Conservation (phyloP, 2,888 invertebrate species). For the Embidobia sp. region DNA sequence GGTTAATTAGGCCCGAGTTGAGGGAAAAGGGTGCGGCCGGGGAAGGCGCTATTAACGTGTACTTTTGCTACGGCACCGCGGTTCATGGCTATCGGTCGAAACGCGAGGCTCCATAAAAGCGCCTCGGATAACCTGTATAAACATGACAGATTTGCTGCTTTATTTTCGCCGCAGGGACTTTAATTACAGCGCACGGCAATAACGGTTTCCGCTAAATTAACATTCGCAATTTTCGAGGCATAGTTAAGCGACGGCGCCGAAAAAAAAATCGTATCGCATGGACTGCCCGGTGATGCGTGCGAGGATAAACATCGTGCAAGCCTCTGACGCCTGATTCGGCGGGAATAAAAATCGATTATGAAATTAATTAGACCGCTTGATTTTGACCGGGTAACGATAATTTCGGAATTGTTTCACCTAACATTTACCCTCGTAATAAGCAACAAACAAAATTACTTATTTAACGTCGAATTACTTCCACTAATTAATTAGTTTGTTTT, state of each 20-base stretch:
- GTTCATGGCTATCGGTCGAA: slow-evolving; percentile 41
- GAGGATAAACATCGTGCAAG: no score
- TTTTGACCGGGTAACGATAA: no score
- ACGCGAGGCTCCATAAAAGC: slow-evolving; percentile 28
- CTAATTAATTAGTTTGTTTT: no score
- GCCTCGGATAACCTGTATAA: slow-evolving; percentile 29
- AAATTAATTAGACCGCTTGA: no score
- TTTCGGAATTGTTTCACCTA: no score
- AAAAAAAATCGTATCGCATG: slow-evolving; percentile 1
- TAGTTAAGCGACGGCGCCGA: slow-evolving; percentile 3
- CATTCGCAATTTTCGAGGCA: slow-evolving; percentile 23
- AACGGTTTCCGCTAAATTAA: slow-evolving; percentile 33
- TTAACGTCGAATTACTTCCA: no score
- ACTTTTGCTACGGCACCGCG: slow-evolving; percentile 49
- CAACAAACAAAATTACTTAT: no score
- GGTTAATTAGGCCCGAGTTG: no score
- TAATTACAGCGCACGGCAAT: slow-evolving; percentile 32
- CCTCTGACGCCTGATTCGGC: no score
- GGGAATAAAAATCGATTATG: no score
- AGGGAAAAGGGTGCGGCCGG: no score
- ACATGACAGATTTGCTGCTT: slow-evolving; percentile 26
- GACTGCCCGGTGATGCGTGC: neutral
- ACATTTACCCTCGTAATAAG: no score
- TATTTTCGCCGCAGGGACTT: slow-evolving; percentile 20
- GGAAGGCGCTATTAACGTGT: slow-evolving; percentile 37